These are phyloP conservation scores for Variabilichromis moorii DNA, from an alignment of 2,113 vertebrate genomes.

Conservation along the genomic window DNA sequence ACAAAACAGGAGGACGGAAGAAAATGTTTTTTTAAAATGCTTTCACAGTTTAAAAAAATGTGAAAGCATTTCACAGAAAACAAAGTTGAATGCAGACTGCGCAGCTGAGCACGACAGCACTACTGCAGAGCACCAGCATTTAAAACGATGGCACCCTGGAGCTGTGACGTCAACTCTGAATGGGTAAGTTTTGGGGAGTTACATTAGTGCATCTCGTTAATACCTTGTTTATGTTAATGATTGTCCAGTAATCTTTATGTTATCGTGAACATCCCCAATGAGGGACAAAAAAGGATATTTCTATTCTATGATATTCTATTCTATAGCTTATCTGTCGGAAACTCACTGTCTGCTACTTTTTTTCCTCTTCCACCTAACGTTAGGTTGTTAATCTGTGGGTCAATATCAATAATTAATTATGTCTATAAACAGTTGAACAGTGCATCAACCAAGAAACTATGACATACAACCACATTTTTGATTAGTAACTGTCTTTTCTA, in stretches of 20 bases:
- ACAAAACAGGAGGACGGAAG: not conserved
- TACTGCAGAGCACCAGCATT: not conserved
- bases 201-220: not conserved
- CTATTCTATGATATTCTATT: not conserved
- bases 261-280: not conserved
- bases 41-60: not conserved
- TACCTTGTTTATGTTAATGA: not conserved
- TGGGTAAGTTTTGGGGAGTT: not conserved
- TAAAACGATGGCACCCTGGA: not conserved
- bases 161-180: not conserved
- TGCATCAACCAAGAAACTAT: accelerated
- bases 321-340: not conserved
- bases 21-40: not conserved
- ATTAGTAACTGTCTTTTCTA: not conserved
- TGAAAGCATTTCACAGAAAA: not conserved
- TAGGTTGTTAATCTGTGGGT: not conserved
- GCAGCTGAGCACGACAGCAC: not conserved
- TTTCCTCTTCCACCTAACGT: accelerated
- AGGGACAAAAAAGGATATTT: not conserved
- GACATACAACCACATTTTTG: not conserved
- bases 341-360: not conserved
- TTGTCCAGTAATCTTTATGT: accelerated
- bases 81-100: not conserved
- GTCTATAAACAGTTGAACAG: not conserved
- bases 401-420: not conserved